Conservation (phyloP, 2,797 vertebrate genomes). For the Carcharodon carcharias region DNA sequence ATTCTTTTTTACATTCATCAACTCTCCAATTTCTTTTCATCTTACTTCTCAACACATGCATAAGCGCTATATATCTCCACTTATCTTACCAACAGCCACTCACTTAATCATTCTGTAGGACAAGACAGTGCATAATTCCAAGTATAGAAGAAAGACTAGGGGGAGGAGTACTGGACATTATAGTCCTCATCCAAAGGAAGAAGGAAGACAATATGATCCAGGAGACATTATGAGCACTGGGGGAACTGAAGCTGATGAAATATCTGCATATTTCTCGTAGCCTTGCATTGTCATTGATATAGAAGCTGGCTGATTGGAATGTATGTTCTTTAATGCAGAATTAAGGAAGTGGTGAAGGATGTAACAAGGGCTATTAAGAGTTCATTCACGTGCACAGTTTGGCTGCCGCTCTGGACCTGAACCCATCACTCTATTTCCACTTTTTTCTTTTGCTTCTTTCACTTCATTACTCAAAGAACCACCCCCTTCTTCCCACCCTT, state of each 20-base stretch:
- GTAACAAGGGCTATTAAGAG: not conserved
- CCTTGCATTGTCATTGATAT: not conserved
- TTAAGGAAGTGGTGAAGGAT: not conserved
- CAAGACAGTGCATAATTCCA: not conserved
- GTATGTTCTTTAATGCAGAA: not conserved
- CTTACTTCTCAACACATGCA: not conserved
- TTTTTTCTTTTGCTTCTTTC: no score
- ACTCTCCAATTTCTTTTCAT: not conserved
- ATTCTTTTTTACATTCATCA: not conserved
- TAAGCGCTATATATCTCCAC: not conserved
- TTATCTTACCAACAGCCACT: not conserved
- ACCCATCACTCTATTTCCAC: no score
- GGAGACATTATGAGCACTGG: not conserved
- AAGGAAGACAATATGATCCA: not conserved
- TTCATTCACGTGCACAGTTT: no score
- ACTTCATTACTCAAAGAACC: no score
- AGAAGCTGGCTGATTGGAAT: not conserved
- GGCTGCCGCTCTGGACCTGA: no score
- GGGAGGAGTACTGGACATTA: not conserved
- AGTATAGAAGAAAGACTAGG: not conserved
- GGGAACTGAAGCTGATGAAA: no score
- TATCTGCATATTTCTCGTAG: not conserved
- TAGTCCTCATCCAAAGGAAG: not conserved
- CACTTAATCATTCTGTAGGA: not conserved
- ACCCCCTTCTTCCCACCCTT: no score